phyloP scores from a whole-genome alignment of 1,140 invertebrate species.

The Globodera rostochiensis region DNA sequence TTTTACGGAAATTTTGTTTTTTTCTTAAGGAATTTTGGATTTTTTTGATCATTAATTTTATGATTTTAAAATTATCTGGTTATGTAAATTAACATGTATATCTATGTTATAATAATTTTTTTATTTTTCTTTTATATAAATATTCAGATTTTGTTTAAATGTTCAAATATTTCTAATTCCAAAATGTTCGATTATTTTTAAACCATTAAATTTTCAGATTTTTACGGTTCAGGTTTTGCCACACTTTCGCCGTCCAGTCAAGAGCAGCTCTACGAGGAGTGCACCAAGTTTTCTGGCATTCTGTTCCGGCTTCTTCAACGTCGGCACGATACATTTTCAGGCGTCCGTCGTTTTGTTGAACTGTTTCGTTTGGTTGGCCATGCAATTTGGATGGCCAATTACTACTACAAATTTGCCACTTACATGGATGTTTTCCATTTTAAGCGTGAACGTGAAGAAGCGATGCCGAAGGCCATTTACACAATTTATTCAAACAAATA shows the following conservation, averaged over 20 bases:
- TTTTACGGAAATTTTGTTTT: too few relatives aligned
- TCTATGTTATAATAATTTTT: too few relatives aligned
- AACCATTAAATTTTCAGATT: not conserved
- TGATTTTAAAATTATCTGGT: too few relatives aligned
- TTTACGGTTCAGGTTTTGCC: not conserved
- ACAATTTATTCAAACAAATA: not conserved
- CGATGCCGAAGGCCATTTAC: not conserved
- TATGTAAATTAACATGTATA: too few relatives aligned
- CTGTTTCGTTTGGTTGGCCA: not conserved
- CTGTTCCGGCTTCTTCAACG: not conserved
- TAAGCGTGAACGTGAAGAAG: not conserved
- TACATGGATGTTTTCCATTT: not conserved
- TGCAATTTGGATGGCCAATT: not conserved
- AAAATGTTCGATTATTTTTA: not conserved
- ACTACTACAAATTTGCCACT: not conserved
- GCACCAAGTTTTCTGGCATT: not conserved
- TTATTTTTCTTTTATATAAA: too few relatives aligned
- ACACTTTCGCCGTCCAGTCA: not conserved
- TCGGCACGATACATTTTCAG: not conserved
- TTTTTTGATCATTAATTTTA: too few relatives aligned
- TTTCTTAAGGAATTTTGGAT: too few relatives aligned
- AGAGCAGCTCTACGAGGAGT: not conserved
- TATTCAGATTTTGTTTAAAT: not conserved
- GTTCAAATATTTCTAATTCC: not conserved
- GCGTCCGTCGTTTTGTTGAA: not conserved